phyloP scores from a whole-genome alignment of 2,797 vertebrate species.

The Protosalanx chinensis region DNA sequence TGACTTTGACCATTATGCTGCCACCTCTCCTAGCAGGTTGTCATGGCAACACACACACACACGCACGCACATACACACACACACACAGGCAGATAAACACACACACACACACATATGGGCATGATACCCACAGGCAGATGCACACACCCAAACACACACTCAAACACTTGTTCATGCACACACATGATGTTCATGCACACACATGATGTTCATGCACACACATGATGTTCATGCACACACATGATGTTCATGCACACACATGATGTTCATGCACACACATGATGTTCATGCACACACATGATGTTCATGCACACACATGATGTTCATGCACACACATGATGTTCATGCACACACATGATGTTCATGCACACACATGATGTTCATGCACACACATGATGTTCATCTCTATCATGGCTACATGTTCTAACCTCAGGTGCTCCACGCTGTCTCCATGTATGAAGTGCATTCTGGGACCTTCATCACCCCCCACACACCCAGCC shows the following conservation, averaged over 20 bases:
- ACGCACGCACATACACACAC: conserved; percentile 8
- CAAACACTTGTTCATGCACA: conserved; percentile 3
- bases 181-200: too few relatives aligned
- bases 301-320: too few relatives aligned
- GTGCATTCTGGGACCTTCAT: too few relatives aligned
- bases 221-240: too few relatives aligned
- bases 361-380: conserved; percentile 13
- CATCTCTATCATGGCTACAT: background rate
- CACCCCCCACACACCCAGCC: background rate
- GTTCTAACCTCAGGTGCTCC: background rate
- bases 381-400: conserved; percentile 13
- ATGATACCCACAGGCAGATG: conserved; percentile 26
- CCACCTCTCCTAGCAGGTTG: conserved; percentile 88
- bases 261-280: too few relatives aligned
- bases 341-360: too few relatives aligned
- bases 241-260: conserved; percentile 4
- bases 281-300: conserved; percentile 6
- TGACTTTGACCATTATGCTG: conserved; percentile 89
- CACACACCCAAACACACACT: conserved; percentile 15
- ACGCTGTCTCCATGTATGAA: background rate
- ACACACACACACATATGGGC: conserved; percentile 27
- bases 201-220: background rate
- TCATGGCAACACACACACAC: conserved; percentile 22
- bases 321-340: conserved; percentile 9
- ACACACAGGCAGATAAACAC: too few relatives aligned